These are phyloP conservation scores for Rhea americana DNA, from an alignment of 2,113 vertebrate genomes.

Conservation along the genomic window DNA sequence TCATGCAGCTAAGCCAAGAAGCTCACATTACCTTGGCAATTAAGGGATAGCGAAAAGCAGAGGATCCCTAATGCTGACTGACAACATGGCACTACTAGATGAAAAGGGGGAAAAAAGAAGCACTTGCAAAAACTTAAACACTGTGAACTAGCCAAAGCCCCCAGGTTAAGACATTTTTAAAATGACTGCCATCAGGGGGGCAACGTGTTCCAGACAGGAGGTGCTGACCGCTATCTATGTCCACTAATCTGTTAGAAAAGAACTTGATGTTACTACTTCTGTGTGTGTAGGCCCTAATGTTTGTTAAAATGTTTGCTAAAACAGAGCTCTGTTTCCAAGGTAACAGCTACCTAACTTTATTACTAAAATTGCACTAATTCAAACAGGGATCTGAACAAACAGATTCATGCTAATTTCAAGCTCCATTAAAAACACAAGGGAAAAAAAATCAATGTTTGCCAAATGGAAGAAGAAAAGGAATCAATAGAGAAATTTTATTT, in stretches of 20 bases:
- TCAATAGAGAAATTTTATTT: conserved; percentile 54
- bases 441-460: conserved; percentile 55
- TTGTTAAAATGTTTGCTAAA: conserved; percentile 49
- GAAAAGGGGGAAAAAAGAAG: not conserved
- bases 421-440: conserved; percentile 63
- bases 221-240: not conserved
- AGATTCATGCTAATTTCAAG: conserved; percentile 67
- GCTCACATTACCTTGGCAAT: conserved; percentile 41
- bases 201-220: not conserved
- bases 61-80: conserved; percentile 42
- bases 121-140: not conserved
- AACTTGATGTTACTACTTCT: not conserved
- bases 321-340: conserved; percentile 57
- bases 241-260: not conserved
- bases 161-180: not conserved
- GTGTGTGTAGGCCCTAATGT: conserved; percentile 12
- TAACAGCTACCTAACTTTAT: conserved; percentile 63
- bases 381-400: conserved; percentile 44
- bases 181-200: not conserved
- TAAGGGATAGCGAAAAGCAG: conserved; percentile 36
- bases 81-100: not conserved
- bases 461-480: conserved; percentile 56
- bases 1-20: conserved; percentile 29
- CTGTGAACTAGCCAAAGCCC: not conserved
- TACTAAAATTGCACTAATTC: conserved; percentile 55